Percentiles rank a stretch among this genome's conserved stretches.
phyloP scores from a whole-genome alignment of 2,797 vertebrate genomes.

The Microhierax caerulescens region DNA sequence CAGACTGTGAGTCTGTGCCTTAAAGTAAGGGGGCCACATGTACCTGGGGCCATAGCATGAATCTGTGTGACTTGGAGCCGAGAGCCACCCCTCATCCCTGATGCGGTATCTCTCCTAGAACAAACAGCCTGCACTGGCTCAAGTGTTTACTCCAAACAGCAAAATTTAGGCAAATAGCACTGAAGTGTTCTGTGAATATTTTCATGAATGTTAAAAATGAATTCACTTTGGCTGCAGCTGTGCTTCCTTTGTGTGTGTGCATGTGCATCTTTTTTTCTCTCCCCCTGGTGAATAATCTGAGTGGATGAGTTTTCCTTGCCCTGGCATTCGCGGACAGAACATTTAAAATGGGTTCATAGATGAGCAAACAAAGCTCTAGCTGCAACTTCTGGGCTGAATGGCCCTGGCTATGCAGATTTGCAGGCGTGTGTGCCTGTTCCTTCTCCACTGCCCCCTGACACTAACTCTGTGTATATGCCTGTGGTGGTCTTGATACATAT shows the following conservation, averaged over 20 bases:
- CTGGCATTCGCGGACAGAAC: slow-evolving; percentile 32
- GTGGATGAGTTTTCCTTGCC: slow-evolving; percentile 61
- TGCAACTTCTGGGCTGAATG: slow-evolving; percentile 37
- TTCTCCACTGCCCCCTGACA: not conserved
- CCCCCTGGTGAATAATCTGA: slow-evolving; percentile 55
- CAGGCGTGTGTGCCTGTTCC: not conserved
- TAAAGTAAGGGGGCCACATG: not conserved
- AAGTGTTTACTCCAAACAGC: slow-evolving; percentile 58
- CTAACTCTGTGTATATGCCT: not conserved
- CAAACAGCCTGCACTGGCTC: slow-evolving; percentile 3
- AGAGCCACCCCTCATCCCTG: not conserved
- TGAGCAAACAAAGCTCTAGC: slow-evolving; percentile 14
- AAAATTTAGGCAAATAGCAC: slow-evolving; percentile 45
- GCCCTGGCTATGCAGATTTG: not conserved
- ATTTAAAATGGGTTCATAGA: slow-evolving; percentile 36
- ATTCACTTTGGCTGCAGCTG: slow-evolving; percentile 71
- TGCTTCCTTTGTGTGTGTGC: slow-evolving; percentile 63
- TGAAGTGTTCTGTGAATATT: slow-evolving; percentile 62
- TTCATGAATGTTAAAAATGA: slow-evolving; percentile 72
- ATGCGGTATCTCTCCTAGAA: not conserved
- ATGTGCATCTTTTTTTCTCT: slow-evolving; percentile 32
- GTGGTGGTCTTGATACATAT: not conserved
- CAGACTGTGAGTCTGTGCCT: not conserved
- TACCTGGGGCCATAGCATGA: not conserved
- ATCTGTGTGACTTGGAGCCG: not conserved